These are phyloP conservation scores for Eupithecia subfuscata DNA, from an alignment of 2,888 invertebrate species.

Conservation along the genomic window DNA sequence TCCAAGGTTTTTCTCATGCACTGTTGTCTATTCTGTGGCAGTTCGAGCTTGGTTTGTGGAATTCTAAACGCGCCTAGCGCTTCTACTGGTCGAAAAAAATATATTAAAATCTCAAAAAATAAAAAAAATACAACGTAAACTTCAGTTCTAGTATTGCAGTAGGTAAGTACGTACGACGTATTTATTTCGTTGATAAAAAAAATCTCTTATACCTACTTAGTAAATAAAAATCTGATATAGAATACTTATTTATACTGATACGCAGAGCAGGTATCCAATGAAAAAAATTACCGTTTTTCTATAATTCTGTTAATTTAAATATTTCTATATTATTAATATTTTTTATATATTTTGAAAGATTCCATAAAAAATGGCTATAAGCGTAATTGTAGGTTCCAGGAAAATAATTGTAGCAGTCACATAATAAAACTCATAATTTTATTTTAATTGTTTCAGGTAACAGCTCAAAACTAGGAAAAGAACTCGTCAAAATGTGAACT, in stretches of 20 bases:
- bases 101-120: neutral
- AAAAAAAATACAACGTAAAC: neutral
- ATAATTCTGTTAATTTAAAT: no score
- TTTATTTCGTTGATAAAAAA: no score
- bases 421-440: conserved; percentile 12
- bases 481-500: neutral
- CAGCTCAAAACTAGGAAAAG: neutral
- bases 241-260: no score
- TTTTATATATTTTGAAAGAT: no score
- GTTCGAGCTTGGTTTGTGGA: conserved; percentile 1
- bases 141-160: neutral
- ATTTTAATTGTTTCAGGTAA: conserved; percentile 32
- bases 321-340: no score
- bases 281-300: no score
- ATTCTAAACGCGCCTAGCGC: neutral
- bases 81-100: neutral
- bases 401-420: neutral
- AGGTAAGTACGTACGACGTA: neutral
- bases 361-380: neutral
- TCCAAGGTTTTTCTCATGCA: conserved; percentile 16
- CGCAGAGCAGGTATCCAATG: no score
- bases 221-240: no score
- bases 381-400: neutral
- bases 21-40: neutral
- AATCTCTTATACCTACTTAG: no score